A percentile compares a stretch with the other conserved stretches of the same genome.
Evolutionary conservation across 1,140 invertebrate species (phyloP).

Genomic region (Bombus impatiens): DNA sequence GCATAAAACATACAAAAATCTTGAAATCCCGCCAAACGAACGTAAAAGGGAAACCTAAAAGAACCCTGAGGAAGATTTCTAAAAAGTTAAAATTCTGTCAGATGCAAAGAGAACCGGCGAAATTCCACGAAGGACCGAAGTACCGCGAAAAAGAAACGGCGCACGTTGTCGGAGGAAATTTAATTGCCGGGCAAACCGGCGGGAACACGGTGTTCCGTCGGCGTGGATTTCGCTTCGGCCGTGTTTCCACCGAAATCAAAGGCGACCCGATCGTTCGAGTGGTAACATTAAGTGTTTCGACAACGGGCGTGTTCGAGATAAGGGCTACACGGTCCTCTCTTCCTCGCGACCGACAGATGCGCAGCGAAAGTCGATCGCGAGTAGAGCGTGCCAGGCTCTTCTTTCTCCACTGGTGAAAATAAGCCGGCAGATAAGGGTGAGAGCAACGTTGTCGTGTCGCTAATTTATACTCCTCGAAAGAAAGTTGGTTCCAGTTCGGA

Average conservation of each 20-base stretch:
- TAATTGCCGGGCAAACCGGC: slow-evolving; percentile 32
- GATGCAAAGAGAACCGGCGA: background rate
- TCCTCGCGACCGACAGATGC: slow-evolving; percentile 32
- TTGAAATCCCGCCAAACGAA: background rate
- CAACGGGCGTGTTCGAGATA: slow-evolving; percentile 55
- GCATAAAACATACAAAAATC: too few species aligned
- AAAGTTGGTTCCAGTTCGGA: background rate
- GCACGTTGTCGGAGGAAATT: slow-evolving; percentile 1
- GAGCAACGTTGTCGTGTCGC: slow-evolving; percentile 9
- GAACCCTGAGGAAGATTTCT: background rate
- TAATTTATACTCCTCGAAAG: slow-evolving; percentile 15
- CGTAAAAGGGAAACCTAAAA: background rate
- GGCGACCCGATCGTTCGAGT: slow-evolving; percentile 14
- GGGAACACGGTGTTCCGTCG: slow-evolving; percentile 41
- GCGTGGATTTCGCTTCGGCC: slow-evolving; percentile 28
- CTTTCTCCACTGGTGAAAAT: slow-evolving; percentile 9
- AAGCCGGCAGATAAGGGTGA: slow-evolving; percentile 34
- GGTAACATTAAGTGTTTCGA: slow-evolving; percentile 50
- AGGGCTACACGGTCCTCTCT: slow-evolving; percentile 5
- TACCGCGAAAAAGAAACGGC: background rate
- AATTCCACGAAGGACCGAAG: background rate
- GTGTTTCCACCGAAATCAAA: slow-evolving; percentile 43
- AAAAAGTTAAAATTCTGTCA: background rate
- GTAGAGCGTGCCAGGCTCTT: background rate
- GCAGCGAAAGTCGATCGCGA: slow-evolving; percentile 29